Evolutionary conservation across 1,140 invertebrate genomes (phyloP).

Genomic region (Papilio aristodemus): DNA sequence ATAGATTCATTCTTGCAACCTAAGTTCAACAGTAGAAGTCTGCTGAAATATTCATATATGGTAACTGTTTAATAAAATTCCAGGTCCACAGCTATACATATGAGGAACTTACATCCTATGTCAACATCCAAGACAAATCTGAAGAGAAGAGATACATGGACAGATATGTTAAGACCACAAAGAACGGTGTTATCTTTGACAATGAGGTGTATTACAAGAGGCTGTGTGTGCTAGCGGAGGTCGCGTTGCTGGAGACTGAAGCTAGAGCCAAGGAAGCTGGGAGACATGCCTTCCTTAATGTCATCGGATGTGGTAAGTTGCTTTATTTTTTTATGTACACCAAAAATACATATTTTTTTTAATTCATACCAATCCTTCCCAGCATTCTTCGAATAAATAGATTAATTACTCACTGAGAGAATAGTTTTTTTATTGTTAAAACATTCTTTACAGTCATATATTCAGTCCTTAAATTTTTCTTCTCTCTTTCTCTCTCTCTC

Average conservation of each 20-base stretch:
- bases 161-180: constrained; percentile 51
- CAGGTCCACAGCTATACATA: constrained; percentile 69
- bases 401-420: too few relatives aligned
- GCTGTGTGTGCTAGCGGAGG: constrained; percentile 54
- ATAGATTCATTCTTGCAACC: too few relatives aligned
- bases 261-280: constrained; percentile 40
- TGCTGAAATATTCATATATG: not conserved
- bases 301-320: constrained; percentile 70
- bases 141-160: constrained; percentile 59
- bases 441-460: too few relatives aligned
- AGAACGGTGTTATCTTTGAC: constrained; percentile 53
- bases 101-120: constrained; percentile 56
- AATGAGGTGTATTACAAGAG: constrained; percentile 71
- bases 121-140: constrained; percentile 51
- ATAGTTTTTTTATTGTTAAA: too few relatives aligned
- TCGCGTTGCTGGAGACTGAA: constrained; percentile 55
- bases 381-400: too few relatives aligned
- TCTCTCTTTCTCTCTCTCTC: too few relatives aligned
- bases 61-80: not conserved
- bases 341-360: too few relatives aligned
- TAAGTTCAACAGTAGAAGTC: too few relatives aligned
- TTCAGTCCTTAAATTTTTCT: too few relatives aligned
- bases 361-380: too few relatives aligned
- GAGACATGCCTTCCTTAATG: constrained; percentile 50
- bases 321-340: not conserved